Evolutionary conservation across 2,888 invertebrate genomes (phyloP).

Genomic region (Exephanes ischioxanthus): DNA sequence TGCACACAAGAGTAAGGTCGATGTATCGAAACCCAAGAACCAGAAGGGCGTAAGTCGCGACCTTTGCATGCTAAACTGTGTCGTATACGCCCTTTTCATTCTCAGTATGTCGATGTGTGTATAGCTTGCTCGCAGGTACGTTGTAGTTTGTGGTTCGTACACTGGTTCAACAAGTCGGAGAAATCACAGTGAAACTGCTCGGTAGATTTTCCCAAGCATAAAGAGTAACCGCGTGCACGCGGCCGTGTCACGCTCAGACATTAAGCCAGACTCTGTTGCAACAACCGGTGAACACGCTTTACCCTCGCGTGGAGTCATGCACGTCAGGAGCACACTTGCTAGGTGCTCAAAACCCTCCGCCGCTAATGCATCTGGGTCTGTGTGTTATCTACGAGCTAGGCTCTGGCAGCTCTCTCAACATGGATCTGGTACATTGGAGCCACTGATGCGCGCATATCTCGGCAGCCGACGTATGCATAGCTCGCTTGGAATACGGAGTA

Average conservation of each 20-base stretch:
- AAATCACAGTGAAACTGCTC: constrained; percentile 1
- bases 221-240: constrained; percentile 78
- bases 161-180: constrained; percentile 39
- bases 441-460: constrained; percentile 1
- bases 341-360: constrained; percentile 12
- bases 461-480: background rate
- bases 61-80: too few species aligned
- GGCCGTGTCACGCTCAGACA: constrained; percentile 81
- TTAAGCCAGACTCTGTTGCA: constrained; percentile 75
- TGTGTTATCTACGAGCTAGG: constrained; percentile 10
- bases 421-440: constrained; percentile 3
- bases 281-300: constrained; percentile 73
- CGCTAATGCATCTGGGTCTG: constrained; percentile 3
- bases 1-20: background rate
- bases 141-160: constrained; percentile 13
- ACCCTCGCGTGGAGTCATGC: constrained; percentile 74
- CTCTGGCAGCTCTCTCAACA: constrained; percentile 11
- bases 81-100: too few species aligned
- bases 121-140: background rate
- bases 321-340: constrained; percentile 77
- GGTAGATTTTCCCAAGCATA: constrained; percentile 80
- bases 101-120: background rate
- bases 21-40: too few species aligned
- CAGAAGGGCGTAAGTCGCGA: too few species aligned
- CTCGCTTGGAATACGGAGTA: background rate